Percentiles rank a stretch among this genome's conserved stretches.
phyloP scores from a whole-genome alignment of 2,888 invertebrate genomes.

The Amphipyra tragopoginis region DNA sequence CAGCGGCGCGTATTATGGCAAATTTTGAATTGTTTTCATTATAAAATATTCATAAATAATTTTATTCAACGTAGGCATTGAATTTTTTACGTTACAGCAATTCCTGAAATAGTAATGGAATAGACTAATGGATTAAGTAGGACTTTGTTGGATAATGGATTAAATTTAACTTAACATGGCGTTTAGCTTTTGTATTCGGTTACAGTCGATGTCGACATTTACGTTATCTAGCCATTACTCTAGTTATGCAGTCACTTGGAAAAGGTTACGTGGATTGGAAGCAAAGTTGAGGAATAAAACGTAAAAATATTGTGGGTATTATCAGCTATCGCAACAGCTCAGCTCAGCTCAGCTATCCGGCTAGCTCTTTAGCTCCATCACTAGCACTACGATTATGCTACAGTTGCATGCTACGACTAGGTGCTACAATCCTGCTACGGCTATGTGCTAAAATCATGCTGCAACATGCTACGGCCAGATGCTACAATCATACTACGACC shows the following conservation, averaged over 20 bases:
- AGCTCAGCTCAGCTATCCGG: no score
- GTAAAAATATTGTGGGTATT: no score
- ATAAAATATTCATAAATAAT: conserved; percentile 14
- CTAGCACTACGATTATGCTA: conserved; percentile 16
- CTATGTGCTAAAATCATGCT: background rate
- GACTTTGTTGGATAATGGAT: background rate
- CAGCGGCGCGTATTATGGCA: conserved; percentile 45
- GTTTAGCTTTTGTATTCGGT: background rate
- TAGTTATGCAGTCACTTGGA: no score
- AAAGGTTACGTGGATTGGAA: no score
- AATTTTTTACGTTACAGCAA: background rate
- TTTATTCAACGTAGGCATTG: no score
- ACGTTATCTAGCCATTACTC: no score
- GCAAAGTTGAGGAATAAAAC: no score
- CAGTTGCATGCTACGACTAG: conserved; percentile 5
- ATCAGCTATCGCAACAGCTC: no score
- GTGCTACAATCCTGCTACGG: conserved; percentile 8
- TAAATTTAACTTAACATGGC: background rate
- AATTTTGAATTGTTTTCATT: conserved; percentile 43
- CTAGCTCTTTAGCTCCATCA: background rate
- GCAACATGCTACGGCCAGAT: conserved; percentile 3
- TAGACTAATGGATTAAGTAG: background rate
- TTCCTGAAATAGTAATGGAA: background rate
- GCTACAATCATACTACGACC: conserved; percentile 9
- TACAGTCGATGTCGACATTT: background rate